Conservation (phyloP, 2,888 invertebrate genomes). For the Drosophila kambysellisi region DNA sequence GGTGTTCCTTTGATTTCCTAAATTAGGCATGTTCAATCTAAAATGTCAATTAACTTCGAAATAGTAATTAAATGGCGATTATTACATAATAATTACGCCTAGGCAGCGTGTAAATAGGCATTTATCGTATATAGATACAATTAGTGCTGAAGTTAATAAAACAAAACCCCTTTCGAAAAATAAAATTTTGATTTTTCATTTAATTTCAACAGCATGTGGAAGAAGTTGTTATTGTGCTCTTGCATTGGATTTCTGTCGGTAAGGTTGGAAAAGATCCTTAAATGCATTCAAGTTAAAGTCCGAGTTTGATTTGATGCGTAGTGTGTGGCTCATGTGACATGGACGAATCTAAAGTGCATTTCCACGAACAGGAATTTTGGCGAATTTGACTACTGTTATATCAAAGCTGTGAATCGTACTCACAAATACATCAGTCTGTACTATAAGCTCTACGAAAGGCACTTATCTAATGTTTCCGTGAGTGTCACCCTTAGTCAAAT, state of each 20-base stretch:
- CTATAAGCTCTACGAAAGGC: not conserved
- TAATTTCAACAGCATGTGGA: not conserved
- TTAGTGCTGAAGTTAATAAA: no score
- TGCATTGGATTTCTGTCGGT: not conserved
- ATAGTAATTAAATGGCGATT: no score
- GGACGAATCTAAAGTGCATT: not conserved
- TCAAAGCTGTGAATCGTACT: constrained; percentile 3
- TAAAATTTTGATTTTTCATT: no score
- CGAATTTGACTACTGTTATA: not conserved
- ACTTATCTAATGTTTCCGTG: not conserved
- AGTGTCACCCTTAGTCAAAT: not conserved
- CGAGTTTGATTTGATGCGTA: not conserved
- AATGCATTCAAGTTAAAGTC: not conserved
- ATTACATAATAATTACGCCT: no score
- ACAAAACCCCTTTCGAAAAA: no score
- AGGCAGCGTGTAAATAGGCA: no score
- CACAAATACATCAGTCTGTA: not conserved
- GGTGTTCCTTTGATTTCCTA: no score
- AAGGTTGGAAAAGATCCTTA: not conserved
- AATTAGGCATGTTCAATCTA: no score
- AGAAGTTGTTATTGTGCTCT: not conserved
- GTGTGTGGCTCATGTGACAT: constrained; percentile 1
- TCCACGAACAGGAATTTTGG: not conserved
- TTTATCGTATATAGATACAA: no score
- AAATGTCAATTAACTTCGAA: no score